phyloP scores from a whole-genome alignment of 2,113 vertebrate species.

The Apistogramma diplotaenia region DNA sequence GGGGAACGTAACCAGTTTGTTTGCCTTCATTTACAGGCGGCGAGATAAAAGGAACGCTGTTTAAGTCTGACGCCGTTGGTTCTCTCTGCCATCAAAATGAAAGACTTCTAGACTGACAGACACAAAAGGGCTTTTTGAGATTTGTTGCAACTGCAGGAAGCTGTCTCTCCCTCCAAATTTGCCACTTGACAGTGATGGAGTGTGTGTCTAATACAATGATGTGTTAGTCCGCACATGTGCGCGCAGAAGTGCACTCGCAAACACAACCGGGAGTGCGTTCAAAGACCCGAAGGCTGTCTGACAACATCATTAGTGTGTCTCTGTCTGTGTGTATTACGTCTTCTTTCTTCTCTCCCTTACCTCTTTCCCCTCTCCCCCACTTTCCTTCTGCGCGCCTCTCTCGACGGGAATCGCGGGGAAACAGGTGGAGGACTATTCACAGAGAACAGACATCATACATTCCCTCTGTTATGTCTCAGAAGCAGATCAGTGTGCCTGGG shows the following conservation, averaged over 20 bases:
- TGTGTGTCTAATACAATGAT: conserved; percentile 58
- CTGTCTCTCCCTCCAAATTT: conserved; percentile 67
- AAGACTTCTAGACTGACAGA: conserved; percentile 63
- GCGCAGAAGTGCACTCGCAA: conserved; percentile 23
- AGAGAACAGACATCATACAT: conserved; percentile 35
- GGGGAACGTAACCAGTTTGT: conserved; percentile 47
- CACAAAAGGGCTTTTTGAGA: conserved; percentile 71
- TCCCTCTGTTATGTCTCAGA: conserved; percentile 36
- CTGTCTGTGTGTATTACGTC: conserved; percentile 51
- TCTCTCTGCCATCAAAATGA: conserved; percentile 59
- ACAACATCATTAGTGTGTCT: conserved; percentile 74
- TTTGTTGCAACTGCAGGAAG: conserved; percentile 67
- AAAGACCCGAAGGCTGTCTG: conserved; percentile 59
- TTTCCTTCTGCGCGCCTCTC: conserved; percentile 33
- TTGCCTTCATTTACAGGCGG: conserved; percentile 50
- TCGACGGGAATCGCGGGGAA: conserved; percentile 35
- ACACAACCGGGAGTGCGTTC: conserved; percentile 62
- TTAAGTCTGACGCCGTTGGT: conserved; percentile 56
- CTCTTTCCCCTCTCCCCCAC: conserved; percentile 29
- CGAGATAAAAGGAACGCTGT: conserved; percentile 48
- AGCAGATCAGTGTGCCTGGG: conserved; percentile 44
- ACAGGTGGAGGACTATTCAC: conserved; percentile 59
- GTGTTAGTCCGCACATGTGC: conserved; percentile 44
- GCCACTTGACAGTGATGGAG: conserved; percentile 73
- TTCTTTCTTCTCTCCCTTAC: conserved; percentile 39